Base-by-base conservation (phyloP, 2,113 vertebrate species). In the Eonycteris spelaea region DNA sequence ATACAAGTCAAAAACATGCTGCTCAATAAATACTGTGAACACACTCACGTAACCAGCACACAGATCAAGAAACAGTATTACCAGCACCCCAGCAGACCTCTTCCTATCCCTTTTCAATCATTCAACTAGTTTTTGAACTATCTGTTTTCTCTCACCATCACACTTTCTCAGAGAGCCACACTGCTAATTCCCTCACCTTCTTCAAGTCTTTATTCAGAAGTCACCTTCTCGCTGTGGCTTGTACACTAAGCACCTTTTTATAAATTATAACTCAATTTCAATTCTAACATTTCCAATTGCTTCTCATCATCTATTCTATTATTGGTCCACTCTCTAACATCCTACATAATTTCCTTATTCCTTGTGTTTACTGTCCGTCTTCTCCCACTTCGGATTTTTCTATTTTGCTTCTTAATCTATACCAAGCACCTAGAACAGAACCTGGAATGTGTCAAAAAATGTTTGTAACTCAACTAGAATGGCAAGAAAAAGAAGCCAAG, bases 11-110 rank as follows among this genome's bases (percentile, higher is more conserved):
- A 63, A 79, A 94, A 19, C 45, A 7, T 70, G n/a, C 51, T 38
- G 12, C 16, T 80, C 51, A 80, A 38, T 15, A 38, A 96, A 90
- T 59, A 65, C 65, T 43, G 11, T 77, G 38, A 90, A 77, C 68
- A 94, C 19, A 90, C 35, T 86, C 7, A 55, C 13, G 67, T 77
- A 86, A 93, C 48, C n/a, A 85, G 9, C 24, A 84, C 3, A 9
- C 43, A 89, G 67, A 89, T 40, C 51, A 91, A 97, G 70, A 77
- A 75, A 78, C 18, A 90, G 9, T 51, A 91, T 70, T 70, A n/a
- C 26, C 57, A 85, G 53, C 12, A 89, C 13, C 28, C 71, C 33
- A 63, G 22, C 35, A 75, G 43, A 67, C 30, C 10, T 74, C 61
- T 45, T 93, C 45, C 38, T 70, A n/a, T 45, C 30, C 43, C 63